Evolutionary conservation across 2,888 invertebrate species (phyloP), one percentile per base, ranked within the genome.

Genomic region (Clunio marinus): DNA sequence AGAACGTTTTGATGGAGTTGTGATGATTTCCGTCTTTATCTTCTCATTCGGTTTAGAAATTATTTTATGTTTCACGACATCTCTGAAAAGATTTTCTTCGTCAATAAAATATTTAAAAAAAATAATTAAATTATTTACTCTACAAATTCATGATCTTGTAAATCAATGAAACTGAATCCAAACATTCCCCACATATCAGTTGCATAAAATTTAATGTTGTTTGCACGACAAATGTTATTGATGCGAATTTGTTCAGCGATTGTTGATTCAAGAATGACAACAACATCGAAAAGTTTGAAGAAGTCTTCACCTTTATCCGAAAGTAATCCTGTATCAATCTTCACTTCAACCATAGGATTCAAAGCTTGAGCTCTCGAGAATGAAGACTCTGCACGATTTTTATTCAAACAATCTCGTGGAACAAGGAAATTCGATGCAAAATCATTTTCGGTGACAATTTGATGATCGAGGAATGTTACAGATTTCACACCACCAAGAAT

Each of bases 181-280:
- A 91, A 91, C 81, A 88, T 89, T 51, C 98, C 98, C 87, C 91
- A 94, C 10, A 95, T 92, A 78, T 95, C 93, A 0, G 93, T 93
- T 72, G 89, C 88, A 73, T 94, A 89, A 75, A 97, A 93, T 75
- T 93, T 90, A 22, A 91, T 84, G 55, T 86, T 86, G 65, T 84
- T 82, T 67, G 87, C 83, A 10, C 89, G 84, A 74, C 93, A 93
- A 51, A 86, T 83, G 28, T 84, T 82, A 77, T 94, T 89, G 35
- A 96, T 84, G 70, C 87, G 85, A 66, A 88, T 80, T 60, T 92
- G 77, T 73, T 90, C 86, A 22, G 86, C 83, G 70, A 87, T 85
- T 69, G 84, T 84, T 70, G 90, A 86, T 28, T 89, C 88, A 10
- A 88, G 89, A 1, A 89, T 87, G 71, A 92, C 87, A 1, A 98